Percentiles rank a stretch among this genome's conserved stretches.
phyloP scores from a whole-genome alignment of 2,797 vertebrate species.

The Bovichtus diacanthus region DNA sequence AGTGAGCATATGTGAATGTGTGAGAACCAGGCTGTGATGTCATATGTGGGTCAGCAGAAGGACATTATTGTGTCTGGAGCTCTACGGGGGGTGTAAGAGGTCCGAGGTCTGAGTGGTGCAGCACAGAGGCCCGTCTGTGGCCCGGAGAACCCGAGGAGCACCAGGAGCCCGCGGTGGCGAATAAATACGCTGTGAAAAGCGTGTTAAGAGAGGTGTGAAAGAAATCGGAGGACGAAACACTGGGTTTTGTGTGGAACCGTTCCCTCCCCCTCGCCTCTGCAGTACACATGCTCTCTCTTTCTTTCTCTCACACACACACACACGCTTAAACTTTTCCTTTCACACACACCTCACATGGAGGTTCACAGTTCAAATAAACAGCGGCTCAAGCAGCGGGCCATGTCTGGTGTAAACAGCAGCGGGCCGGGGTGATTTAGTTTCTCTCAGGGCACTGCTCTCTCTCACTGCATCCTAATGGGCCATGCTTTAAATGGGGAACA shows the following conservation, averaged over 20 bases:
- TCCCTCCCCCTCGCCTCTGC: slow-evolving; percentile 44
- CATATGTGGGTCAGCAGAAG: slow-evolving; percentile 75
- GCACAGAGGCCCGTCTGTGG: slow-evolving; percentile 82
- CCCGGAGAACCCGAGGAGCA: slow-evolving; percentile 65
- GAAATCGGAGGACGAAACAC: slow-evolving; percentile 68
- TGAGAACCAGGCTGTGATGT: slow-evolving; percentile 60
- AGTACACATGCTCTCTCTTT: slow-evolving; percentile 52
- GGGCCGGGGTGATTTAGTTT: slow-evolving; percentile 67
- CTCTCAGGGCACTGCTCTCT: slow-evolving; percentile 68
- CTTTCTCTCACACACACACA: slow-evolving; percentile 37
- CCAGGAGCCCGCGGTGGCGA: slow-evolving; percentile 72
- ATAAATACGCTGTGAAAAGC: slow-evolving; percentile 77
- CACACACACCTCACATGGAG: slow-evolving; percentile 68
- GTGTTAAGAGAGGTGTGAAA: slow-evolving; percentile 78
- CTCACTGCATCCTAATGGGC: slow-evolving; percentile 72
- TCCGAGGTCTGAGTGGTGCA: slow-evolving; percentile 42
- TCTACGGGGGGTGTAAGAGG: slow-evolving; percentile 44
- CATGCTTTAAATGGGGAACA: slow-evolving; percentile 60
- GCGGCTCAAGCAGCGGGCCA: slow-evolving; percentile 50
- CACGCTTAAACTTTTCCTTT: slow-evolving; percentile 64
- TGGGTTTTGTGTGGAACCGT: slow-evolving; percentile 72
- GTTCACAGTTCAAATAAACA: slow-evolving; percentile 87
- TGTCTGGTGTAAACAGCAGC: slow-evolving; percentile 71
- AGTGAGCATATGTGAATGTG: slow-evolving; percentile 30
- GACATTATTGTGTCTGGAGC: slow-evolving; percentile 75